A percentile compares a stretch with the other conserved stretches of the same genome.
Evolutionary conservation across 2,797 vertebrate genomes (phyloP).

Genomic region (Lutjanus campechanus): DNA sequence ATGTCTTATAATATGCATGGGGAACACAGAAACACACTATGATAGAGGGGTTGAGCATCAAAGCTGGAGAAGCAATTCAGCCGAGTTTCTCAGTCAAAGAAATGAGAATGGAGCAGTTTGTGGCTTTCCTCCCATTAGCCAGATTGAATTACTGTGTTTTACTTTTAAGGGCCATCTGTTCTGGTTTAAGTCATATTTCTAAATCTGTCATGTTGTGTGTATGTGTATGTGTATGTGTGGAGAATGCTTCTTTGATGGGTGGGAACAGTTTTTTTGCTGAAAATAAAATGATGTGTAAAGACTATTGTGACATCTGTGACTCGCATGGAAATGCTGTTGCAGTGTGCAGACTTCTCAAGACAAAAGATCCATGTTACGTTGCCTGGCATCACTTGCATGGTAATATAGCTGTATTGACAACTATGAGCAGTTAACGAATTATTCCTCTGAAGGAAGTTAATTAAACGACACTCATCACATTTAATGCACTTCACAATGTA

Average conservation of each 20-base stretch:
- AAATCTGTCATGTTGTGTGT: constrained; percentile 77
- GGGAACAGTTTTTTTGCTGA: constrained; percentile 60
- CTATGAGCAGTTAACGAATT: constrained; percentile 48
- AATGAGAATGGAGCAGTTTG: constrained; percentile 85
- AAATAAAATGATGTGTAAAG: constrained; percentile 73
- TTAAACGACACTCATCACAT: constrained; percentile 46
- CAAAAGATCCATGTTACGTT: constrained; percentile 21
- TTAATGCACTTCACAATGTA: constrained; percentile 29
- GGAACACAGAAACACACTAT: constrained; percentile 84
- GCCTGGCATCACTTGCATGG: constrained; percentile 19
- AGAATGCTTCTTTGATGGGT: constrained; percentile 69
- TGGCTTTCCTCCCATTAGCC: constrained; percentile 86
- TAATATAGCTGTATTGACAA: constrained; percentile 26
- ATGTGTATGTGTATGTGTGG: constrained; percentile 54
- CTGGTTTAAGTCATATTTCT: constrained; percentile 85
- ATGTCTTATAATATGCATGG: constrained; percentile 86
- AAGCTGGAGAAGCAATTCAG: constrained; percentile 83
- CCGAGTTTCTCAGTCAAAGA: constrained; percentile 79
- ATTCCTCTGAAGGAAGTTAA: constrained; percentile 36
- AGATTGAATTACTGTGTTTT: constrained; percentile 87
- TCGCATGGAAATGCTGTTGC: constrained; percentile 57
- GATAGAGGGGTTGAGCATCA: constrained; percentile 81
- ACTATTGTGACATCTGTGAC: constrained; percentile 71
- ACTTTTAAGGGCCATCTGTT: constrained; percentile 87
- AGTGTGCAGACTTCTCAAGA: constrained; percentile 53